Evolutionary conservation across 1,140 invertebrate genomes (phyloP).

Genomic region (Microvelia longipes): DNA sequence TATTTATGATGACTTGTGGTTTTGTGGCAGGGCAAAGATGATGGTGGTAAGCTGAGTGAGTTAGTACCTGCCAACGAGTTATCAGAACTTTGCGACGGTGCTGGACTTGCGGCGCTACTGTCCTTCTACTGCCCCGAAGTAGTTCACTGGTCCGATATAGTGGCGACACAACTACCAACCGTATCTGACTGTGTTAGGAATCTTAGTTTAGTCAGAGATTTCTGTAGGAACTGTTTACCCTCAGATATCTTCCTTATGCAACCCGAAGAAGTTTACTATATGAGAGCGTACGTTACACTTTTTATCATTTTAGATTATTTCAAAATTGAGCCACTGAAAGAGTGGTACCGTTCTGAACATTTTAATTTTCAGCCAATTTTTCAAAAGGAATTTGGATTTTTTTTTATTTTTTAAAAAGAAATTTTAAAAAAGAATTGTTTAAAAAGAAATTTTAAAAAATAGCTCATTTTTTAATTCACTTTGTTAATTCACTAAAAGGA

Average conservation of each 20-base stretch:
- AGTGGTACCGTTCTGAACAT: not conserved
- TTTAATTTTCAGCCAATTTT: not conserved
- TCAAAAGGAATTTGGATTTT: too few species aligned
- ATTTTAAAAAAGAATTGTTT: too few species aligned
- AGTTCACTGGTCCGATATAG: constrained; percentile 55
- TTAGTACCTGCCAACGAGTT: constrained; percentile 41
- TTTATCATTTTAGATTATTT: not conserved
- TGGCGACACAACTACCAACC: constrained; percentile 51
- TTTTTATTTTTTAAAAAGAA: too few species aligned
- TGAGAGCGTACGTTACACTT: constrained; percentile 57
- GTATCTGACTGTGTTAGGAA: constrained; percentile 87
- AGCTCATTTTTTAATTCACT: too few species aligned
- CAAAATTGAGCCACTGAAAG: not conserved
- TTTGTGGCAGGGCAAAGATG: not conserved
- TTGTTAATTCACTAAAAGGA: too few species aligned
- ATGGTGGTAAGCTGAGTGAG: not conserved
- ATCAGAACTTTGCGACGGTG: constrained; percentile 78
- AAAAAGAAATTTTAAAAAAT: too few species aligned
- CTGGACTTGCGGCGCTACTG: constrained; percentile 71
- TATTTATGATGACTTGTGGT: too few species aligned
- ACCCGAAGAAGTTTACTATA: constrained; percentile 90
- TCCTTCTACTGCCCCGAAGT: constrained; percentile 88
- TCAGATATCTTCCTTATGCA: constrained; percentile 85
- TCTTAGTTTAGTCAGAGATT: constrained; percentile 72
- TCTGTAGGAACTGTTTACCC: constrained; percentile 70